These are phyloP conservation scores for Apteryx owenii DNA, from an alignment of 2,113 vertebrate species.

Conservation along the genomic window DNA sequence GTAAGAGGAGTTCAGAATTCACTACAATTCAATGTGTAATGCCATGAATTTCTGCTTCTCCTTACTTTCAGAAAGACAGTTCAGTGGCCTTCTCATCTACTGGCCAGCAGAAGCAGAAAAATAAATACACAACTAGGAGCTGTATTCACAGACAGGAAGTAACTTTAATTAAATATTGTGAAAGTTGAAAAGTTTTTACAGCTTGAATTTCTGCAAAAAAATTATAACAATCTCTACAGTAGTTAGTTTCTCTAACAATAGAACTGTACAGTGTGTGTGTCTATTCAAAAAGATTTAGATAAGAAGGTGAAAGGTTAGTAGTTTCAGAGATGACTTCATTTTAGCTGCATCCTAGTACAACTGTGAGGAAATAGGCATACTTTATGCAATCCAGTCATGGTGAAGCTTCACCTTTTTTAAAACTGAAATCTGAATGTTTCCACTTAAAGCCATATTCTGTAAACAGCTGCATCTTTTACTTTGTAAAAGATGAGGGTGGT, in stretches of 20 bases:
- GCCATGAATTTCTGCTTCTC: background rate
- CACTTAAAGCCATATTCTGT: constrained; percentile 87
- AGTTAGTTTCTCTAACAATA: constrained; percentile 93
- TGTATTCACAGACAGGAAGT: constrained; percentile 96
- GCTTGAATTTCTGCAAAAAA: constrained; percentile 97
- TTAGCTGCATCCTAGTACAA: constrained; percentile 80
- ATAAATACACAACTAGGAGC: constrained; percentile 78
- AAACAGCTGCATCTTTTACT: constrained; percentile 75
- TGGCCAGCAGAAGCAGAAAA: constrained; percentile 61
- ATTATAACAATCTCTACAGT: constrained; percentile 99
- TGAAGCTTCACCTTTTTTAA: constrained; percentile 75
- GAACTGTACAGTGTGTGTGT: constrained; percentile 99
- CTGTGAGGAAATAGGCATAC: constrained; percentile 75
- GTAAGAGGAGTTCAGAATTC: background rate
- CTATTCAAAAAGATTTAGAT: constrained; percentile 87
- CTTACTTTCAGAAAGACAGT: background rate
- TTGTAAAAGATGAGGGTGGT: constrained; percentile 56
- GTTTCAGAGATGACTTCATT: constrained; percentile 82
- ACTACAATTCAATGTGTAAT: background rate
- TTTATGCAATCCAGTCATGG: constrained; percentile 78
- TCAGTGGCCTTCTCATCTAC: background rate
- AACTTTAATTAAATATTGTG: constrained; percentile 99
- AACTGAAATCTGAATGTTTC: constrained; percentile 74
- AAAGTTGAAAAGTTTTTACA: constrained; percentile 99
- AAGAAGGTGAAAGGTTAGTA: constrained; percentile 91